Base-by-base conservation (phyloP, 2,888 invertebrate genomes). In the Chrysolina oricalcia region DNA sequence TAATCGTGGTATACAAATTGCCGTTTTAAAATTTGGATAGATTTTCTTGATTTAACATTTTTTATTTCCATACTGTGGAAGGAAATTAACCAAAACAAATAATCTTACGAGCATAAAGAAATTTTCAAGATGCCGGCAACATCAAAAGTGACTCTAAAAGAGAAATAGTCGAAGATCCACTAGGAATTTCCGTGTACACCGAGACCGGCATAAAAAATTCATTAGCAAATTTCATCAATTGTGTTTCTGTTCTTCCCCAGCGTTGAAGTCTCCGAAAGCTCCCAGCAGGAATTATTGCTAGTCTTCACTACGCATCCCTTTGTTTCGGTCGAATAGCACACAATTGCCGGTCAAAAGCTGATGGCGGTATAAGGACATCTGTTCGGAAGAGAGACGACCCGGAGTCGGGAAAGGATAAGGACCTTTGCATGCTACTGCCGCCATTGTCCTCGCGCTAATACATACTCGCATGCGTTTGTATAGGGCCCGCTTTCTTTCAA, bases 381-480 rank as follows among this genome's bases (percentile, higher is more conserved):
- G 72, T 75, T 73, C 70, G 68, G 66, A 68, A 74, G 53, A 67
- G 53, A 67, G 70, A 67, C 72, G 77, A 74, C 73, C 75, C 71
- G 71, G 70, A 69, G 70, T 62, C 69, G 63, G 65, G 71, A 65
- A 70, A 69, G 72, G 69, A 73, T 73, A 73, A 72, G 75, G 72
- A 65, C 67, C 71, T 72, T 77, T 77, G 67, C 73, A 40, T 59
- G 27, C 59, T 59, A 23, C 77, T 70, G 64, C 79, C 80, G 79
- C 83, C 81, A 83, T 84, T 84, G 83, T 83, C 80, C 79, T 80
- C 6, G 53, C 81, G 79, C 82, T 82, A 82, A 83, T 82, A 83
- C 84, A 83, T 82, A 83, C 79, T 83, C 81, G 84, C 83, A 83
- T 83, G 82, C 83, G 82, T 83, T 83, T 83, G 82, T 83, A 81